Evolutionary conservation across 2,113 vertebrate species (phyloP), one percentile per base, ranked within the genome.

Genomic region (Tautogolabrus adspersus): DNA sequence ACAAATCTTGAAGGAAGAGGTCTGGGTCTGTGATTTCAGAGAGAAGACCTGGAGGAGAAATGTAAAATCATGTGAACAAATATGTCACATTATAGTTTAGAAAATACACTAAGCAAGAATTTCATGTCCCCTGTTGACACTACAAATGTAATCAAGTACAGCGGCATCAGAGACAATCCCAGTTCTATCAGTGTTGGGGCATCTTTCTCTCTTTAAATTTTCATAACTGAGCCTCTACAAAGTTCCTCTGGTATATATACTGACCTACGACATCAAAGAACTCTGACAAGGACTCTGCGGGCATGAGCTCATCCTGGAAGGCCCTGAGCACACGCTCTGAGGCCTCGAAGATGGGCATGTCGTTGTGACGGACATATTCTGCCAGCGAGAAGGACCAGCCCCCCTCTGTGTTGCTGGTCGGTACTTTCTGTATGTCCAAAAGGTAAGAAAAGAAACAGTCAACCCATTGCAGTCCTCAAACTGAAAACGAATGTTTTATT

Each of bases 231-330:
- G 5, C 15, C 23, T 34, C 16, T 1, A 18, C 10, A 0, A 61
- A 54, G 59, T 57, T 3, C 2, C 49, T 4, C 7, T 9, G 13
- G 10, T 52, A 0, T 3, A n/a, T n/a, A 62, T 68, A 95, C 97
- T 95, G 63, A 99, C 98, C 97, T 83, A 98, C 97, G 74, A 95
- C 96, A 46, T 99, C 98, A 73, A 97, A 87, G 88, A 98, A 98
- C 92, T 99, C 98, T 0, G 97, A 94, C 91, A 99, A 94, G 56
- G 96, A 98, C 92, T 99, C 97, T 0, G 97, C 98, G 0, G 98
- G 96, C 98, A 99, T 98, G 92, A 99, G 97, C 85, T 99, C 97
- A 86, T 99, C 98, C 95, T 99, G 98, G 95, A 99, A 99, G 86
- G 96, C 93, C 89, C 97, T 96, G 86, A 99, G 95, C 82, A 96